Evolutionary conservation across 2,888 invertebrate genomes (phyloP).

Genomic region (Acleris laterana): DNA sequence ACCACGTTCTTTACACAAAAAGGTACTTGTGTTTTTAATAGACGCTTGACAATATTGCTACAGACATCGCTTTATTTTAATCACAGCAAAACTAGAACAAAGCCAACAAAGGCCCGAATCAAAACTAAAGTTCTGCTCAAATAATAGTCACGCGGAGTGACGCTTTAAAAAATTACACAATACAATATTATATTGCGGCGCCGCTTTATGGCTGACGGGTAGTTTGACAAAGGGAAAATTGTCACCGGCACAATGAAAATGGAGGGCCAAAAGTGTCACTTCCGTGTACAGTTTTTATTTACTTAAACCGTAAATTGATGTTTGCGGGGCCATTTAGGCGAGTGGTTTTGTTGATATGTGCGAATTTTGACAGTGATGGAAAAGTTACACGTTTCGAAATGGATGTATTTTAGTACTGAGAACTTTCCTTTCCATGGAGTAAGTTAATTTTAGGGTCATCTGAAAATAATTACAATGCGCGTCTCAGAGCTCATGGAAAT

Average conservation of each 20-base stretch:
- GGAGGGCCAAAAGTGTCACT: conserved; percentile 22
- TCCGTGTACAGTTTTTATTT: neutral
- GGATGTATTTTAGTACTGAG: too few species aligned
- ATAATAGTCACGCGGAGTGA: conserved; percentile 36
- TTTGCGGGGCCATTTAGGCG: neutral
- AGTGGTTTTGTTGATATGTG: neutral
- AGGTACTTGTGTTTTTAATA: too few species aligned
- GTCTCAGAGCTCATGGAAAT: too few species aligned
- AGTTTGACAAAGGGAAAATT: conserved; percentile 38
- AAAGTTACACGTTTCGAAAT: too few species aligned
- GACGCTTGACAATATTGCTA: too few species aligned
- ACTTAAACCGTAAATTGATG: neutral
- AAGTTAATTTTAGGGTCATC: too few species aligned
- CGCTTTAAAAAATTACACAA: conserved; percentile 40
- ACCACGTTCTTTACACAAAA: too few species aligned
- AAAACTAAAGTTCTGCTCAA: conserved; percentile 29
- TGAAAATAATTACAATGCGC: too few species aligned
- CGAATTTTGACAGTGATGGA: neutral
- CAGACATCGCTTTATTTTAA: neutral
- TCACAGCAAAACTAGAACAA: conserved; percentile 16
- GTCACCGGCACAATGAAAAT: conserved; percentile 19
- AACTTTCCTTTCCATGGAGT: too few species aligned
- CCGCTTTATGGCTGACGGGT: conserved; percentile 26
- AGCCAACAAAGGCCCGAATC: conserved; percentile 31
- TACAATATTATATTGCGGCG: conserved; percentile 40